phyloP scores from a whole-genome alignment of 1,140 invertebrate species.

The Pogonognathellus flavescens region DNA sequence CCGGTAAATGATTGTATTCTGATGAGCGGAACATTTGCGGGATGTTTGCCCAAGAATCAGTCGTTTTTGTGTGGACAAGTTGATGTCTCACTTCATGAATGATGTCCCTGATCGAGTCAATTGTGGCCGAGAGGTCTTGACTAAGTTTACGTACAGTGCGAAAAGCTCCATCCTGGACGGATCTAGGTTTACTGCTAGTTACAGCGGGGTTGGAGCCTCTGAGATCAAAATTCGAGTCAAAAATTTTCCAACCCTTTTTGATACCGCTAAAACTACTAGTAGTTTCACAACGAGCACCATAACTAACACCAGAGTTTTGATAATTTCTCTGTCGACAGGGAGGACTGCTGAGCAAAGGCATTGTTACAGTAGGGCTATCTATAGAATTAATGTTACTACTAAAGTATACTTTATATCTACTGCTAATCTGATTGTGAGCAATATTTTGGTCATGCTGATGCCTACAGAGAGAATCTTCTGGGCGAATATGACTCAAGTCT shows the following conservation, averaged over 20 bases:
- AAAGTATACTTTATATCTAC: constrained; percentile 39
- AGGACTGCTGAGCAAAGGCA: constrained; percentile 48
- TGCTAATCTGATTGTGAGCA: constrained; percentile 45
- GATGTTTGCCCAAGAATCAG: constrained; percentile 62
- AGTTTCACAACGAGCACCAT: background rate
- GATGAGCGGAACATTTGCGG: constrained; percentile 30
- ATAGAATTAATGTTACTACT: constrained; percentile 36
- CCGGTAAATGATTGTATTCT: constrained; percentile 1
- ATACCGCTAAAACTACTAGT: background rate
- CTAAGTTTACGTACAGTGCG: constrained; percentile 51
- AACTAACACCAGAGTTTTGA: background rate
- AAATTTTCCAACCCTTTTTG: background rate
- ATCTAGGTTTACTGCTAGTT: background rate
- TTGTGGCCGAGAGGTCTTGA: constrained; percentile 57
- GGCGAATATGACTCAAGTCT: constrained; percentile 54
- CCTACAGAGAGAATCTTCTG: constrained; percentile 41
- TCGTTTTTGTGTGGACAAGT: constrained; percentile 12
- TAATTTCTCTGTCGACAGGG: constrained; percentile 25
- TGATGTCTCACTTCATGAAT: constrained; percentile 52
- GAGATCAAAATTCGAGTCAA: constrained; percentile 1
- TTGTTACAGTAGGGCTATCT: constrained; percentile 51
- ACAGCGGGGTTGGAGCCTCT: background rate
- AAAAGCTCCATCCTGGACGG: constrained; percentile 36
- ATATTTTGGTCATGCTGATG: constrained; percentile 45
- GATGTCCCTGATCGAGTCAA: constrained; percentile 57